These are phyloP conservation scores for Sebastes baramenuke DNA, from an alignment of 2,797 vertebrate genomes.

Conservation along the genomic window DNA sequence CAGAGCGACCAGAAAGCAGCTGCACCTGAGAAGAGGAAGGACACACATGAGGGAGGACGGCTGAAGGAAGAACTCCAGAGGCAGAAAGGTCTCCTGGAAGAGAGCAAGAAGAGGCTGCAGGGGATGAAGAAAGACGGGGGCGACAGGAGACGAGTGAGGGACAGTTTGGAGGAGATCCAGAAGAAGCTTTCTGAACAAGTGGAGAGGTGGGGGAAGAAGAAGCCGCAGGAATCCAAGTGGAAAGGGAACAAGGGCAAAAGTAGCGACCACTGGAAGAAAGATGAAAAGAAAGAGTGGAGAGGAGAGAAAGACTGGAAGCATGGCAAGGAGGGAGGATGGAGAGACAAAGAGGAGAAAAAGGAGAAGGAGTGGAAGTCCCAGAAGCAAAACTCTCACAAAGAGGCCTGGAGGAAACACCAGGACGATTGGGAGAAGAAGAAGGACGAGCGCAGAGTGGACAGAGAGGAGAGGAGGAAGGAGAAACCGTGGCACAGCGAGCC, in stretches of 20 bases:
- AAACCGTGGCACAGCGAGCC: slow-evolving; percentile 71
- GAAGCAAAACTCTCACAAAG: slow-evolving; percentile 75
- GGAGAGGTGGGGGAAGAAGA: slow-evolving; percentile 73
- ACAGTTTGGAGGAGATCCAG: slow-evolving; percentile 78
- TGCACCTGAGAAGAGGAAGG: slow-evolving; percentile 48
- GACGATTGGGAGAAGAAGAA: slow-evolving; percentile 82
- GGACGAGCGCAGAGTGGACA: slow-evolving; percentile 71
- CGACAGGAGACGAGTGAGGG: slow-evolving; percentile 65
- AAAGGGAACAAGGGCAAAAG: slow-evolving; percentile 66
- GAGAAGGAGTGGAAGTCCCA: slow-evolving; percentile 62
- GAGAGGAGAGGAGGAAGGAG: slow-evolving; percentile 79
- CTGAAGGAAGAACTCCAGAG: slow-evolving; percentile 73
- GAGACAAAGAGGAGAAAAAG: slow-evolving; percentile 52
- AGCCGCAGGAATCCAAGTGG: slow-evolving; percentile 66
- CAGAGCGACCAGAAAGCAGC: slow-evolving; percentile 30
- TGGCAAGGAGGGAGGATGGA: slow-evolving; percentile 53
- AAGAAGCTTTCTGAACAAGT: slow-evolving; percentile 78
- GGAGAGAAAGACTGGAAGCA: slow-evolving; percentile 66
- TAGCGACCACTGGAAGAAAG: slow-evolving; percentile 70
- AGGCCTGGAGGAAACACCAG: slow-evolving; percentile 77
- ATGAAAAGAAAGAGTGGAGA: slow-evolving; percentile 64
- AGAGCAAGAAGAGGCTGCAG: slow-evolving; percentile 77
- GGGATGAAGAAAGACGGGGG: slow-evolving; percentile 73
- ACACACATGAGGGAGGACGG: slow-evolving; percentile 9
- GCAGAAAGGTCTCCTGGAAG: slow-evolving; percentile 77